A percentile compares a stretch with the other conserved stretches of the same genome.
Conservation (phyloP, 2,888 invertebrate species). For the Cyaniris semiargus region DNA sequence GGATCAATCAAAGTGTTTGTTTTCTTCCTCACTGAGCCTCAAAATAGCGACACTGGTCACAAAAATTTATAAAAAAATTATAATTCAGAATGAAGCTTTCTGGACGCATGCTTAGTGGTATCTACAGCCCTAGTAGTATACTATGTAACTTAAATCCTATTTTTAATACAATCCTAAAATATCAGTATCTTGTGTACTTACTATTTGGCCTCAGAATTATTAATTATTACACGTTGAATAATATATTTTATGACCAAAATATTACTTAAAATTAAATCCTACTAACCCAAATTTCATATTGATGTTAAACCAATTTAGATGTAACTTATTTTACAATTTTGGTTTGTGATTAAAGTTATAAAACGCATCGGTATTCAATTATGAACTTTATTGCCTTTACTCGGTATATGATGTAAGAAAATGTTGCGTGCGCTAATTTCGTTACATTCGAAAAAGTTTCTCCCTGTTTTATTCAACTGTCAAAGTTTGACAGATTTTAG, state of each 20-base stretch:
- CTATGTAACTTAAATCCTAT: no score
- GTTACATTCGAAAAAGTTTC: constrained; percentile 18
- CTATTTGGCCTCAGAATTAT: no score
- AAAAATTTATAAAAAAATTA: no score
- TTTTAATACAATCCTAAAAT: no score
- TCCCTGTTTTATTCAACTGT: constrained; percentile 35
- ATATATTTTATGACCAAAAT: neutral
- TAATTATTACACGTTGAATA: neutral
- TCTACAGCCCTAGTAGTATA: no score
- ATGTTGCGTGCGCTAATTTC: constrained; percentile 27
- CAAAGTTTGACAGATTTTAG: constrained; percentile 35
- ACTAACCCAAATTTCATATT: neutral
- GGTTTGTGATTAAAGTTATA: neutral
- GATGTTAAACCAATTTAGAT: neutral
- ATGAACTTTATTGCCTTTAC: neutral
- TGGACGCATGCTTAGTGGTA: no score
- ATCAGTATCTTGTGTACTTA: no score
- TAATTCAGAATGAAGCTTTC: no score
- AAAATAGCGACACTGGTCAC: no score
- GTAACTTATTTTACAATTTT: constrained; percentile 1
- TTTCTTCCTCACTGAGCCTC: no score
- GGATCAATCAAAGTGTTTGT: no score
- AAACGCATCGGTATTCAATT: neutral
- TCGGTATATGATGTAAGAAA: neutral
- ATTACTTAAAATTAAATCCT: neutral